Percentiles rank a stretch among this genome's conserved stretches.
Evolutionary conservation across 1,140 invertebrate species (phyloP).

Genomic region (Calephelis virginiensis): DNA sequence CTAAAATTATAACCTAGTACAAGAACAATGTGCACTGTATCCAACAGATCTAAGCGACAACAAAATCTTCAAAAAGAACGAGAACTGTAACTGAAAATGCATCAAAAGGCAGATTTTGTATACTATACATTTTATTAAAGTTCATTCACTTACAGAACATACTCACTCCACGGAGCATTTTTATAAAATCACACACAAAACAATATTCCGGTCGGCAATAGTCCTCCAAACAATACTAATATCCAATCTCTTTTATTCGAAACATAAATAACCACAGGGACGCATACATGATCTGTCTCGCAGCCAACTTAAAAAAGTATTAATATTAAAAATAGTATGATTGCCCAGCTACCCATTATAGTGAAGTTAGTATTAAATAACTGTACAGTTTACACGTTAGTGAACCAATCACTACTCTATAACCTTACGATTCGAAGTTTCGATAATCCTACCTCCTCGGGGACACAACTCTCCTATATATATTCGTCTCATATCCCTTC

Average conservation of each 20-base stretch:
- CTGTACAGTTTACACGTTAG: conserved; percentile 67
- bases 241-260: conserved; percentile 45
- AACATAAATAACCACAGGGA: conserved; percentile 48
- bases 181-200: conserved; percentile 39
- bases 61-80: conserved; percentile 42
- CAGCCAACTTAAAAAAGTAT: conserved; percentile 57
- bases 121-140: conserved; percentile 57
- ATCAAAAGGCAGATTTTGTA: conserved; percentile 69
- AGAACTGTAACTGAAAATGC: conserved; percentile 59
- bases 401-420: conserved; percentile 61
- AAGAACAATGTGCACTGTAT: conserved; percentile 65
- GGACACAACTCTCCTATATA: conserved; percentile 1
- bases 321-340: conserved; percentile 72
- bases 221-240: conserved; percentile 41
- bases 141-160: conserved; percentile 36
- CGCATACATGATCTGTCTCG: conserved; percentile 54
- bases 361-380: conserved; percentile 75
- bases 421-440: conserved; percentile 32
- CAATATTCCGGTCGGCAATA: conserved; percentile 38
- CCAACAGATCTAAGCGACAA: conserved; percentile 37
- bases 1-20: conserved; percentile 55
- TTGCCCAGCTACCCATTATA: conserved; percentile 75
- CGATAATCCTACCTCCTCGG: neutral
- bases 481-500: conserved; percentile 5
- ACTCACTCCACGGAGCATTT: conserved; percentile 24